phyloP scores from a whole-genome alignment of 1,140 invertebrate genomes.

The Subanguina moxae region DNA sequence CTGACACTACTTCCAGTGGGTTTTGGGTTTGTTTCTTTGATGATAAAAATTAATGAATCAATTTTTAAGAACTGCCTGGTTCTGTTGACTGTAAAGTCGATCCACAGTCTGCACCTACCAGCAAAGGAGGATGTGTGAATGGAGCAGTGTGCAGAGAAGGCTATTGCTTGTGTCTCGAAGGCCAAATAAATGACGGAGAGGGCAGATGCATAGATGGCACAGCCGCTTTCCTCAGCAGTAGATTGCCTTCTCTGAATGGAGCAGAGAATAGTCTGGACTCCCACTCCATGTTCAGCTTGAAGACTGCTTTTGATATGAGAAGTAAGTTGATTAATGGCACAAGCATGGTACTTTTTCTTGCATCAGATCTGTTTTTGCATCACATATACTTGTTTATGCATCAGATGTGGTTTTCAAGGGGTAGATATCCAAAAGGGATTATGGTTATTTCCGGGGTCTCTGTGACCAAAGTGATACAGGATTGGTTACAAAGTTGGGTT shows the following conservation, averaged over 20 bases:
- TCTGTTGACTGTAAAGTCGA: constrained; percentile 13
- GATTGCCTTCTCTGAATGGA: constrained; percentile 1
- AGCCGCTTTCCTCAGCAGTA: background rate
- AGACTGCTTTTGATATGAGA: background rate
- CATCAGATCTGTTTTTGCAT: no score
- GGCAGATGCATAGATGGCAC: background rate
- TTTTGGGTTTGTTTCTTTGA: no score
- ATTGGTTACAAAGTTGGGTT: no score
- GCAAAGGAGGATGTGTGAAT: constrained; percentile 22
- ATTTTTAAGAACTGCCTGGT: constrained; percentile 37
- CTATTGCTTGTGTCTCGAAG: constrained; percentile 34
- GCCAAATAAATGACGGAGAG: constrained; percentile 22
- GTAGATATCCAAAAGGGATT: no score
- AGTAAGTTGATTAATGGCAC: background rate
- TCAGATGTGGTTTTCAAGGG: no score
- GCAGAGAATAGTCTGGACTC: constrained; percentile 1
- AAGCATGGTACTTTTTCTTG: background rate
- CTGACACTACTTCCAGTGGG: constrained; percentile 28
- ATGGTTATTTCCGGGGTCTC: no score
- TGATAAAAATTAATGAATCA: no score
- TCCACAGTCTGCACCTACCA: background rate
- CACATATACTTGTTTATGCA: no score
- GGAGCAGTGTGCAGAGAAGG: constrained; percentile 32
- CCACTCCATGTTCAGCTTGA: background rate
- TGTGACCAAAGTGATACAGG: no score